Evolutionary conservation across 2,888 invertebrate species (phyloP), one percentile per base, ranked within the genome.

Genomic region (Mesorhabditis spiculigera): DNA sequence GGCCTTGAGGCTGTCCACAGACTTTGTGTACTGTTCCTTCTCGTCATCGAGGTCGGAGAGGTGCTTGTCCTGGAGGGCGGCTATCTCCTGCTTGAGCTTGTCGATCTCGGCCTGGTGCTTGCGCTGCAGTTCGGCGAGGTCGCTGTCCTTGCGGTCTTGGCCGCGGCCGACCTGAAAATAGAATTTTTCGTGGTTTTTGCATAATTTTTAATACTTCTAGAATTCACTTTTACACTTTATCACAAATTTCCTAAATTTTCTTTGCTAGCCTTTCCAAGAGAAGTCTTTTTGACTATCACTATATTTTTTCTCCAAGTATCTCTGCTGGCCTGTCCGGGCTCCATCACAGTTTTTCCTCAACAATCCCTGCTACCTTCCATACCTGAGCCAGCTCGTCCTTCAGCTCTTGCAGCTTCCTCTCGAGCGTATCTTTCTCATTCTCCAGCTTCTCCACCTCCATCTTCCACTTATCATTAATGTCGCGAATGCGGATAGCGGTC

Each of bases 381-480:
- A 50, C 58, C 45, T 83, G 78, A 43, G 74, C 74, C 8, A 84
- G 70, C 65, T 84, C 80, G 69, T 85, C 84, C 71, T 85, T 83
- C 13, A 84, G 77, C 64, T 83, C 84, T 10, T 81, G 73, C 45
- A 85, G 75, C 64, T 75, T 72, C 16, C 79, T 71, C 72, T 83
- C 84, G 63, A 84, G 73, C n/a, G 79, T 77, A 50, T 84, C 84
- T 71, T 83, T 83, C 64, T 84, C 84, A 70, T 84, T 84, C 66
- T 84, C 84, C 45, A 85, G 74, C 63, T 78, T 79, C 68, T 83
- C 83, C 65, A 82, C 71, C 64, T 84, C 80, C 64, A 79, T 72
- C 72, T 80, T 81, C 83, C 83, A 84, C 65, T 81, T 81, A 75
- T 85, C 82, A 68, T 85, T 83, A 71, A 84, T 79, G 50, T 85